Evolutionary conservation across 2,797 vertebrate species (phyloP), one percentile per base, ranked within the genome.

Genomic region (Girardinus metallicus): DNA sequence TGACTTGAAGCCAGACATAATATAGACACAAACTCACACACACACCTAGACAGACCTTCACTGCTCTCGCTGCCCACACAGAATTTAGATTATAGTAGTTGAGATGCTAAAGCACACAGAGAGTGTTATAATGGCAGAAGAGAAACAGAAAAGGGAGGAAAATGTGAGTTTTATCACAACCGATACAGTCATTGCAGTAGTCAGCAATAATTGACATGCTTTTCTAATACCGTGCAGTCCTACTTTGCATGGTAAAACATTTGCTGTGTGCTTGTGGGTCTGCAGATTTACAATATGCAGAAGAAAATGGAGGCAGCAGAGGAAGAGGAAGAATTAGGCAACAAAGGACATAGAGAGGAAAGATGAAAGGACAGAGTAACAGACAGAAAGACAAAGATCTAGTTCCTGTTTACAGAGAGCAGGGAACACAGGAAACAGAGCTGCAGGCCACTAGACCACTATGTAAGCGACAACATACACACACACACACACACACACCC

Each of bases 321-420:
- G 80, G 82, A 77, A 84, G 46, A 86, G 78, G 80, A 84, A 70
- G 53, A 85, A 79, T 76, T 23, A 66, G 44, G 73, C 49, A 89
- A 81, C 77, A 72, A 81, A 77, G 73, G 80, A 87, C 75, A 2
- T 51, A 77, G 39, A 16, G 57, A 80, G 51, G 73, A 84, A 62
- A 89, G 82, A 87, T 86, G 70, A 86, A 82, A 89, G 85, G 78
- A 89, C 68, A 60, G 72, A 79, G 77, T 75, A 82, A 75, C 66
- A 75, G 76, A 74, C 75, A 86, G 75, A 89, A 77, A 84, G 68
- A 90, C 57, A 86, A 79, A 85, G 85, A 93, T 80, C 81, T 87
- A 88, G 85, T 91, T 94, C 92, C 89, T 95, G 93, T 95, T 95
- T 93, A 94, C 81, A 18, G 72, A 86, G 60, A 78, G 80, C 73